phyloP scores from a whole-genome alignment of 2,797 vertebrate genomes.

The Eleutherodactylus coqui region DNA sequence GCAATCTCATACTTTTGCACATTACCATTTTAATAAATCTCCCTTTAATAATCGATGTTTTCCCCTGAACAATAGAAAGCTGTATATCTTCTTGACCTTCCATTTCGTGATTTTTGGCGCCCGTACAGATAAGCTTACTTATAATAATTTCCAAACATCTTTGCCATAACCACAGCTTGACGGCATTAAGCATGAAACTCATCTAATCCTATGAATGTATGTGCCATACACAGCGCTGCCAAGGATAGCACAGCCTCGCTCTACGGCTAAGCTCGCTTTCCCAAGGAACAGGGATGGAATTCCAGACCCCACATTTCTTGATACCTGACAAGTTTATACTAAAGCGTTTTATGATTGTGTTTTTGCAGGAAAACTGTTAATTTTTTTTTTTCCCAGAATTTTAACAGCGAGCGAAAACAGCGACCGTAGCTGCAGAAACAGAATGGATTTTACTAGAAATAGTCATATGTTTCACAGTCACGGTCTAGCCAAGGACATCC shows the following conservation, averaged over 20 bases:
- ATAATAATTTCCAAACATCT: constrained; percentile 63
- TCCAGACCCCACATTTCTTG: constrained; percentile 42
- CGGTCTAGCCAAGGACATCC: too few relatives aligned
- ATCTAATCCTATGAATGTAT: constrained; percentile 58
- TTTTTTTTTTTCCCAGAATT: constrained; percentile 10
- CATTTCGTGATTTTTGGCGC: constrained; percentile 48
- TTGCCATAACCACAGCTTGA: constrained; percentile 62
- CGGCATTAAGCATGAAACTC: constrained; percentile 55
- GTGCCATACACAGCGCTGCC: constrained; percentile 41
- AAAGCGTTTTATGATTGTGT: neutral
- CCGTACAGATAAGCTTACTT: constrained; percentile 56
- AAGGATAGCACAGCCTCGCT: constrained; percentile 46
- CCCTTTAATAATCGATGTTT: neutral
- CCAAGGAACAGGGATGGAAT: constrained; percentile 34
- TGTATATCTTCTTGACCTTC: constrained; percentile 51
- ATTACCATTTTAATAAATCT: constrained; percentile 19
- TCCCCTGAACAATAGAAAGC: constrained; percentile 25
- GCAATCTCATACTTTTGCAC: neutral
- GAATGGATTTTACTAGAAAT: neutral
- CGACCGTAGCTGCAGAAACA: neutral
- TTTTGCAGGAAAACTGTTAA: constrained; percentile 9
- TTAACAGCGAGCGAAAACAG: neutral
- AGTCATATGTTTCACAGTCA: too few relatives aligned
- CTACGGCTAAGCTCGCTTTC: constrained; percentile 39
- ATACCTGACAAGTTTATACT: neutral